Conservation (phyloP, 2,797 vertebrate species). For the Heterohyrax brucei region DNA sequence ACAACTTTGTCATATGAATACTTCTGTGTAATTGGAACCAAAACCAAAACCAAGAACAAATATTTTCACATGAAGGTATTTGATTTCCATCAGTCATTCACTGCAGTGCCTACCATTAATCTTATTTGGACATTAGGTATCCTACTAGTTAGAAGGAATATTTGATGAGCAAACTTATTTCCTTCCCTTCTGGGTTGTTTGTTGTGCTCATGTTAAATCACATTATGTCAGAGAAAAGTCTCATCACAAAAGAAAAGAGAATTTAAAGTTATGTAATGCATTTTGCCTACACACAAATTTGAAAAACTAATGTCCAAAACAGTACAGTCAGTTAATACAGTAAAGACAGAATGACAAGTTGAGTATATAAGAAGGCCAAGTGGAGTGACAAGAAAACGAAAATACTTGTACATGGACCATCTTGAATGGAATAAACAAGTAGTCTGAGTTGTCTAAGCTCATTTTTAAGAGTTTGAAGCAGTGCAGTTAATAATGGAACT, state of each 20-base stretch:
- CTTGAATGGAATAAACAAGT: background rate
- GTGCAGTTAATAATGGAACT: background rate
- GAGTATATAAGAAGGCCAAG: background rate
- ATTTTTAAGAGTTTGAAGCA: background rate
- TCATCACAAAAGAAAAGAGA: background rate
- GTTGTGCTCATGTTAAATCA: background rate
- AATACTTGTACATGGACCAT: background rate
- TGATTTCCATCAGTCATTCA: background rate
- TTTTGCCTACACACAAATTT: background rate
- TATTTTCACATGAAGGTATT: background rate
- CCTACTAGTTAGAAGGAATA: background rate
- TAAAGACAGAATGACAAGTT: background rate
- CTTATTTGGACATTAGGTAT: background rate
- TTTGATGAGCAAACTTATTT: slow-evolving; percentile 7
- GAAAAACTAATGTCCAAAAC: background rate
- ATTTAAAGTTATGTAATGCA: background rate
- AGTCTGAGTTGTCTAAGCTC: background rate
- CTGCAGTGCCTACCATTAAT: background rate
- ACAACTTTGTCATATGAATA: background rate
- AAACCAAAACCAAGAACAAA: background rate
- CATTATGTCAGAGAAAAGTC: background rate
- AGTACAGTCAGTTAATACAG: background rate
- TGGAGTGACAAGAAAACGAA: background rate
- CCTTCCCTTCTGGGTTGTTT: background rate
- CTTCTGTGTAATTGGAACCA: background rate